Base-by-base conservation (phyloP, 1,140 invertebrate genomes). In the Argopecten irradians region DNA sequence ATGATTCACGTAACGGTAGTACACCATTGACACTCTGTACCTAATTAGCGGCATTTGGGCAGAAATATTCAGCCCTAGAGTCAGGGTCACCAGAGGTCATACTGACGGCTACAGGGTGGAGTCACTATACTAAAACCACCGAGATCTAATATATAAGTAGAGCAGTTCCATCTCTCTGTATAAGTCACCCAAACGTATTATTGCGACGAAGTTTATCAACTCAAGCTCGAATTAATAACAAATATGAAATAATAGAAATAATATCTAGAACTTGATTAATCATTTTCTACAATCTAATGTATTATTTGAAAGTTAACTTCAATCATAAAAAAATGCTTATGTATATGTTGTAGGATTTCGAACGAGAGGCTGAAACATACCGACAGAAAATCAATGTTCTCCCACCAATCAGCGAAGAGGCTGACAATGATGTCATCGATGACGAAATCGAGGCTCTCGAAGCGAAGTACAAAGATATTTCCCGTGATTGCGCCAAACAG, bases 391-490 rank as follows among this genome's bases (percentile, higher is more conserved):
- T 94, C 9, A 93, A 94, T 83, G 89, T 94, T 46, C 88, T 94
- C 71, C 93, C 93, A 88, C 93, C 93, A 41, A 94, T 94, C 55
- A 92, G 89, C 34, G 93, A 94, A 86, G 93, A 94, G 83, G 88
- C 89, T 55, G 93, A 94, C 46, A 90, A 90, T 34, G 92, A 93
- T 34, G 88, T 94, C 85, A 92, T 94, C 83, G 93, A 94, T 86
- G 93, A 94, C 41, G 94, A 94, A 87, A 88, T 94, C 13, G 93
- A 94, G 86, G 91, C 93, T 22, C 88, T 94, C 19, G 93, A 94
- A 89, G 91, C 91, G 16, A 94, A 94, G 82, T 94, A 92, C 87
- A 93, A 92, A 34, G 93, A 94, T 87, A 92, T 94, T 28, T 93
- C 93, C 19, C 86, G 92, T 34, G 92, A 94, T 41, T 93, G 93